phyloP scores from a whole-genome alignment of 2,888 invertebrate species.

The Chrysina gloriosa region DNA sequence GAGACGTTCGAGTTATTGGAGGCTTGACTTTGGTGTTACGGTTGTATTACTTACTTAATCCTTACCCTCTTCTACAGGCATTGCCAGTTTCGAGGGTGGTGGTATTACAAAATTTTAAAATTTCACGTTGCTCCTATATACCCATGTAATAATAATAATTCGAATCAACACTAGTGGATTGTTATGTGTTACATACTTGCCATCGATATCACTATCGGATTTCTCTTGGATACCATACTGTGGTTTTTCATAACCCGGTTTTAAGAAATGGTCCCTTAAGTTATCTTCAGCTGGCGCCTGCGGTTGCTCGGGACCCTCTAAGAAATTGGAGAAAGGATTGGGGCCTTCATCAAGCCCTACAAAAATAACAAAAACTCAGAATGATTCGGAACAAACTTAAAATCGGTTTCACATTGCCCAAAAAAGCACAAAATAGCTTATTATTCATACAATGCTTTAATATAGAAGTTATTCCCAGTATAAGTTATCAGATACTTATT shows the following conservation, averaged over 20 bases:
- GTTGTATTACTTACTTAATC: too few relatives aligned
- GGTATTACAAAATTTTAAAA: too few relatives aligned
- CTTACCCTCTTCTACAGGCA: too few relatives aligned
- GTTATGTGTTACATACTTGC: conserved; percentile 64
- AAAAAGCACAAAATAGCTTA: too few relatives aligned
- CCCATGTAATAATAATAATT: too few relatives aligned
- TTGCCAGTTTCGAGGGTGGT: too few relatives aligned
- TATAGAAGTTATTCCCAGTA: too few relatives aligned
- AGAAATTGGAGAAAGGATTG: conserved; percentile 9
- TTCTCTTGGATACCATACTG: conserved; percentile 52
- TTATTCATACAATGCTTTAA: too few relatives aligned
- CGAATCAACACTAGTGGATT: conserved; percentile 14
- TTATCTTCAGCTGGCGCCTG: conserved; percentile 51
- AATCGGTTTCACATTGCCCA: too few relatives aligned
- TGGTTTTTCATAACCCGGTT: conserved; percentile 64
- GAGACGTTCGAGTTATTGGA: too few relatives aligned
- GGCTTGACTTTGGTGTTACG: too few relatives aligned
- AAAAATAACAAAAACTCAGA: conserved; percentile 34
- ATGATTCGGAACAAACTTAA: not conserved
- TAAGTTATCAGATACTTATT: too few relatives aligned
- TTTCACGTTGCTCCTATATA: not conserved
- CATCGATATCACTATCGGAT: conserved; percentile 69
- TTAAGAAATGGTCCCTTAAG: conserved; percentile 68
- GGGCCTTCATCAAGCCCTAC: conserved; percentile 28
- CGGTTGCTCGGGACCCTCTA: conserved; percentile 41